These are phyloP conservation scores for Vulpes ferrilata DNA, from an alignment of 2,113 vertebrate species.

Conservation along the genomic window DNA sequence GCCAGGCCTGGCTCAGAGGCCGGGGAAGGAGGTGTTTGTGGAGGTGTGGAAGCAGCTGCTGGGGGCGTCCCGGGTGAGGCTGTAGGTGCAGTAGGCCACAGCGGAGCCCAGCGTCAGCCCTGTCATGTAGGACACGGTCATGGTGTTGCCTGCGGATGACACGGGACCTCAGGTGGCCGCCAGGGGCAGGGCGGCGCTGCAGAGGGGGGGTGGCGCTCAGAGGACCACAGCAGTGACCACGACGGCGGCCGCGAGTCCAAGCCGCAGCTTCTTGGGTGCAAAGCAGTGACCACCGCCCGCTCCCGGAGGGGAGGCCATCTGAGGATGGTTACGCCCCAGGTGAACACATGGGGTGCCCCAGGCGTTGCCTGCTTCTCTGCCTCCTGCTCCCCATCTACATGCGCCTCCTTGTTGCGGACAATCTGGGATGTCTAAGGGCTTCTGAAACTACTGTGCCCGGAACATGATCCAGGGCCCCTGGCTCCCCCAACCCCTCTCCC, in stretches of 20 bases:
- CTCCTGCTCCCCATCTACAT: neutral
- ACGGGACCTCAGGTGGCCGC: fast-evolving
- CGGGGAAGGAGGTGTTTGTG: slow-evolving; percentile 85
- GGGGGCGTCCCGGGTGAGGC: slow-evolving; percentile 90
- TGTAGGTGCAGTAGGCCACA: slow-evolving; percentile 96
- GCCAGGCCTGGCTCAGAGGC: slow-evolving; percentile 86
- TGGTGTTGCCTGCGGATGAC: slow-evolving; percentile 94
- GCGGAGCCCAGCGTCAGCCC: slow-evolving; percentile 96
- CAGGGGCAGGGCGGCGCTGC: fast-evolving
- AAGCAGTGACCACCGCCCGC: neutral
- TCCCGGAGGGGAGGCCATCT: fast-evolving
- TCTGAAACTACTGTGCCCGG: fast-evolving
- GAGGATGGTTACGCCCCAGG: fast-evolving
- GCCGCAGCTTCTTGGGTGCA: fast-evolving
- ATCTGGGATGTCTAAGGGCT: neutral
- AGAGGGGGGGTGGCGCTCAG: fast-evolving
- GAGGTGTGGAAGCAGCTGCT: slow-evolving; percentile 85
- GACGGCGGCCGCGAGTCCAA: fast-evolving
- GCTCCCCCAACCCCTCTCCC: fast-evolving
- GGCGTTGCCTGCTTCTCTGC: neutral
- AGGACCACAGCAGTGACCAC: fast-evolving
- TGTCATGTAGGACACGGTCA: slow-evolving; percentile 99
- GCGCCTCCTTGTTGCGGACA: neutral
- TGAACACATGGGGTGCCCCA: fast-evolving
- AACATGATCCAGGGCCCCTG: neutral